Conservation (phyloP, 2,797 vertebrate species). For the Characodon lateralis region DNA sequence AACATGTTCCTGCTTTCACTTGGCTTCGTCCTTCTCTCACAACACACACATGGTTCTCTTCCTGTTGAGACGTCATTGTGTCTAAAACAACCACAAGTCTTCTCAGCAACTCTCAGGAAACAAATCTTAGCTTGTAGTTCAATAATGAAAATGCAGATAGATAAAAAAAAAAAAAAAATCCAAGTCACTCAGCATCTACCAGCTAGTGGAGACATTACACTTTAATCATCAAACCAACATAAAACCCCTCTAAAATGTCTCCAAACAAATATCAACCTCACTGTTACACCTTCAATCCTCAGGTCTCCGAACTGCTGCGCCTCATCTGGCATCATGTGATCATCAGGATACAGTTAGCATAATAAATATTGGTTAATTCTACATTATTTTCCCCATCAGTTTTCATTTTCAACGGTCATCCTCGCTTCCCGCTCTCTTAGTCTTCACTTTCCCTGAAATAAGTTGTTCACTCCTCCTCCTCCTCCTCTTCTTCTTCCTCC, state of each 20-base stretch:
- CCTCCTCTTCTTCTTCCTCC: slow-evolving; percentile 59
- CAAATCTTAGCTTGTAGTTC: slow-evolving; percentile 21
- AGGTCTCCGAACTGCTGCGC: slow-evolving; percentile 30
- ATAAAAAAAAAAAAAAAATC: slow-evolving; percentile 30
- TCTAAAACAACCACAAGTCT: slow-evolving; percentile 22
- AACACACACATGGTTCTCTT: slow-evolving; percentile 14
- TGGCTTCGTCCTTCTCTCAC: neutral
- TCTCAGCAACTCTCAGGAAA: slow-evolving; percentile 31
- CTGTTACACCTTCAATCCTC: slow-evolving; percentile 38
- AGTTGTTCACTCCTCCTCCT: slow-evolving; percentile 67
- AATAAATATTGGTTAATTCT: slow-evolving; percentile 70
- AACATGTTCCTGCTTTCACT: neutral
- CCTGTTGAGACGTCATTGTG: slow-evolving; percentile 10
- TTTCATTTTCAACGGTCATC: slow-evolving; percentile 11
- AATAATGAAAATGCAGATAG: slow-evolving; percentile 34
- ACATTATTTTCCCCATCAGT: slow-evolving; percentile 33
- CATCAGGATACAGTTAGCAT: slow-evolving; percentile 69
- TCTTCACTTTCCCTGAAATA: slow-evolving; percentile 17
- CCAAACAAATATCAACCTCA: slow-evolving; percentile 21
- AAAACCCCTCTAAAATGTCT: slow-evolving; percentile 39
- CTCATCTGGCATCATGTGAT: slow-evolving; percentile 51
- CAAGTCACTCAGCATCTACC: slow-evolving; percentile 53
- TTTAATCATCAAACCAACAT: slow-evolving; percentile 22
- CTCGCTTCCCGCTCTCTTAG: slow-evolving; percentile 21
- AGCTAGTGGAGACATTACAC: slow-evolving; percentile 20